Conservation (phyloP, 2,888 invertebrate species). For the Gastrophysa polygoni region DNA sequence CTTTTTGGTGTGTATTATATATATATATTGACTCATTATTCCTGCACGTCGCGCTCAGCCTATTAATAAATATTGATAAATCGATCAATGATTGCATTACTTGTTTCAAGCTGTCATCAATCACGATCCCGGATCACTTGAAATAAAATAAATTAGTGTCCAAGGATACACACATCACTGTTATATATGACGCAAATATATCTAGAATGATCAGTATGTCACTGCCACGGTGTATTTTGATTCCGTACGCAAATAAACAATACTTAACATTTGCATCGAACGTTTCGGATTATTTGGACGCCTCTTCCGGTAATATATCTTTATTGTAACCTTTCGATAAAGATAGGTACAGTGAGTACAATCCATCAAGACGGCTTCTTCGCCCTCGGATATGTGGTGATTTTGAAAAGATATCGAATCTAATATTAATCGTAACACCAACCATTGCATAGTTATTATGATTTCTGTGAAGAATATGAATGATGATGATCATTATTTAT, state of each 20-base stretch:
- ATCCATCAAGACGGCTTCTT: too few species aligned
- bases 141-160: slow-evolving; percentile 25
- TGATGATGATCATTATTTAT: too few species aligned
- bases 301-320: slow-evolving; percentile 18
- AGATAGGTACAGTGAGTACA: too few species aligned
- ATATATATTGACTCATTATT: too few species aligned
- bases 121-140: slow-evolving; percentile 19
- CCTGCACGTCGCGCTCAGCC: background rate
- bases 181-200: slow-evolving; percentile 35
- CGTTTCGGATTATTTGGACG: slow-evolving; percentile 33
- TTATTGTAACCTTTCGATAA: slow-evolving; percentile 9
- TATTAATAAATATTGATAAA: slow-evolving; percentile 11
- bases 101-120: slow-evolving; percentile 20
- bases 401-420: too few species aligned
- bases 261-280: slow-evolving; percentile 40
- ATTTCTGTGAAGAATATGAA: too few species aligned
- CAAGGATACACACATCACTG: slow-evolving; percentile 26
- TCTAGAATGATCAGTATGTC: slow-evolving; percentile 34
- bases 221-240: slow-evolving; percentile 39
- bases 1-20: too few species aligned
- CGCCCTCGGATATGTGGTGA: too few species aligned
- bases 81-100: slow-evolving; percentile 7
- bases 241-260: slow-evolving; percentile 46
- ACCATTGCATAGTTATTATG: too few species aligned
- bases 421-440: too few species aligned